These are phyloP conservation scores for Ovibos moschatus DNA, from an alignment of 2,113 vertebrate species.

Conservation along the genomic window DNA sequence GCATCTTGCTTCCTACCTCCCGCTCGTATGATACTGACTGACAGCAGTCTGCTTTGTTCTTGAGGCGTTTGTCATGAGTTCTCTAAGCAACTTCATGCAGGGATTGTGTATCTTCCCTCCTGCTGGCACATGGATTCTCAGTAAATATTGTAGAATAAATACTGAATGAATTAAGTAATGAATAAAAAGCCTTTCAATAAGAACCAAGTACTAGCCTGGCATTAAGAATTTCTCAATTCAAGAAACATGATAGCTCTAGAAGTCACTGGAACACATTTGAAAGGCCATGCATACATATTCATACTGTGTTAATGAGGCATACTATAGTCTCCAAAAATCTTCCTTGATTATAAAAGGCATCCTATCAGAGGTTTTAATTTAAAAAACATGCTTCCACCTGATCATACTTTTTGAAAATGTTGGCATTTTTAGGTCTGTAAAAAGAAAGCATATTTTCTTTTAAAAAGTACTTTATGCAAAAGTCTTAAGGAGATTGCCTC, in stretches of 20 bases:
- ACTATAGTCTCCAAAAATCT: background rate
- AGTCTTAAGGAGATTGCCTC: background rate
- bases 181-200: background rate
- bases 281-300: background rate
- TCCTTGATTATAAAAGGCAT: background rate
- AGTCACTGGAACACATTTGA: background rate
- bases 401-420: constrained; percentile 3
- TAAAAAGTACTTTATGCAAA: background rate
- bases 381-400: background rate
- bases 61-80: background rate
- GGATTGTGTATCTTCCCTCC: background rate
- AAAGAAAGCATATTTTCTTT: background rate
- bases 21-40: background rate
- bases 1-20: background rate
- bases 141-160: background rate
- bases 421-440: constrained; percentile 13
- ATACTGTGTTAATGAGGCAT: background rate
- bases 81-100: background rate
- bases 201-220: background rate
- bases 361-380: background rate
- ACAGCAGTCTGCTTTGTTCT: background rate
- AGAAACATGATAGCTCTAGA: background rate
- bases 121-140: background rate
- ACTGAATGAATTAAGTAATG: background rate
- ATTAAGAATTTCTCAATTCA: background rate